Percentiles rank a stretch among this genome's conserved stretches.
These are phyloP conservation scores for Octodon degus DNA, from an alignment of 2,113 vertebrate genomes.

Conservation along the genomic window DNA sequence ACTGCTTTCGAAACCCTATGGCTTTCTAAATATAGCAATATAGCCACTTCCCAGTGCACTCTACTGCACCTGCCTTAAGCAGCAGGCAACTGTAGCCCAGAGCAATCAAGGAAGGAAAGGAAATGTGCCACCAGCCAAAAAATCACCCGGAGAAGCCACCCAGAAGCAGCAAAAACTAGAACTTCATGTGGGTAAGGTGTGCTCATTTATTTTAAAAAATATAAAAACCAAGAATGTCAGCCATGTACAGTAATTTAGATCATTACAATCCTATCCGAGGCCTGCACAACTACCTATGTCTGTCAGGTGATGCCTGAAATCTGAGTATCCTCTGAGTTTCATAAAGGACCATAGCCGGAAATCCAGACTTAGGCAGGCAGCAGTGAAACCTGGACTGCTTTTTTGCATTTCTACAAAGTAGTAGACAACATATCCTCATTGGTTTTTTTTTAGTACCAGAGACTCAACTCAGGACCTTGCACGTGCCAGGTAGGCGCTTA, in stretches of 20 bases:
- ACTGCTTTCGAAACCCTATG: slow-evolving; percentile 71
- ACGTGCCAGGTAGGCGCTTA: too few relatives aligned
- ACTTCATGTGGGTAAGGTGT: slow-evolving; percentile 1
- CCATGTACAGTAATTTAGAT: not conserved
- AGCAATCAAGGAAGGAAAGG: slow-evolving; percentile 54
- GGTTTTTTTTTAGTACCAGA: not conserved
- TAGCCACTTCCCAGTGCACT: slow-evolving; percentile 58
- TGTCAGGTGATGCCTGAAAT: slow-evolving; percentile 21
- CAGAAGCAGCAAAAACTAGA: slow-evolving; percentile 13
- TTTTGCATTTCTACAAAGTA: slow-evolving; percentile 42
- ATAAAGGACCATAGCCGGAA: not conserved
- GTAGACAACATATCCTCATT: not conserved
- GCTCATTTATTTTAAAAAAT: slow-evolving; percentile 33
- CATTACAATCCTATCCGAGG: not conserved
- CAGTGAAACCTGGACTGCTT: not conserved
- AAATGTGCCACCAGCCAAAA: not conserved
- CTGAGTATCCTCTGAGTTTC: slow-evolving; percentile 1
- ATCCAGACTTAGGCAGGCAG: not conserved
- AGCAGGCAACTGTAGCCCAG: slow-evolving; percentile 49
- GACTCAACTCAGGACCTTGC: too few relatives aligned
- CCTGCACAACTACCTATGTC: not conserved
- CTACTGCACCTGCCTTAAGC: slow-evolving; percentile 57
- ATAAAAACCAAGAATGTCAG: not conserved
- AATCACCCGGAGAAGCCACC: slow-evolving; percentile 23
- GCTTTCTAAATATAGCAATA: slow-evolving; percentile 76